Evolutionary conservation across 2,888 invertebrate species (phyloP).

Genomic region (Hedya salicella): DNA sequence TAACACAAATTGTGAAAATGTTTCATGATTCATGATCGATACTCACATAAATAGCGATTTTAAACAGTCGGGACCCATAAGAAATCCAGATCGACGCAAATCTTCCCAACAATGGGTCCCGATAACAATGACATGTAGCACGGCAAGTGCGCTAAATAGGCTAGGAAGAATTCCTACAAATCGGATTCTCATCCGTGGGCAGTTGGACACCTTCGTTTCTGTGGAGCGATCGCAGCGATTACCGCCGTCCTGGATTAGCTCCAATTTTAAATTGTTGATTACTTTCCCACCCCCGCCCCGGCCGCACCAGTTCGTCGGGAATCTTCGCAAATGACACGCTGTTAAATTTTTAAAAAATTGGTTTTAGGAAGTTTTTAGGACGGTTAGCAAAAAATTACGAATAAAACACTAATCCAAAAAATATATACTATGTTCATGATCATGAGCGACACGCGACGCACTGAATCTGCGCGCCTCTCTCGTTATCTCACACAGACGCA

Average conservation of each 20-base stretch:
- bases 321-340: slow-evolving; percentile 70
- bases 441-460: too few species aligned
- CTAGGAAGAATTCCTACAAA: neutral
- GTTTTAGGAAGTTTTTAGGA: slow-evolving; percentile 48
- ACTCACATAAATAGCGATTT: too few species aligned
- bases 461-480: too few species aligned
- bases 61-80: too few species aligned
- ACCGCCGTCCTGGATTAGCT: slow-evolving; percentile 73
- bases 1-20: too few species aligned
- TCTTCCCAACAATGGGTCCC: too few species aligned
- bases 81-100: too few species aligned
- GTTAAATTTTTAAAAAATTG: slow-evolving; percentile 72
- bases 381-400: slow-evolving; percentile 37
- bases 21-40: too few species aligned
- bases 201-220: slow-evolving; percentile 39
- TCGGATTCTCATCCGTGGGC: slow-evolving; percentile 3
- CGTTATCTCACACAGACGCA: too few species aligned
- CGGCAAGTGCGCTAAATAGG: too few species aligned
- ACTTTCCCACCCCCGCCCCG: slow-evolving; percentile 57
- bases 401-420: neutral
- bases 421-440: neutral
- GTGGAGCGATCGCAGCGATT: slow-evolving; percentile 77
- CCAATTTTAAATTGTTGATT: slow-evolving; percentile 84
- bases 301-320: slow-evolving; percentile 47
- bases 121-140: too few species aligned